These are phyloP conservation scores for Pterois miles DNA, from an alignment of 2,797 vertebrate species.

Conservation along the genomic window DNA sequence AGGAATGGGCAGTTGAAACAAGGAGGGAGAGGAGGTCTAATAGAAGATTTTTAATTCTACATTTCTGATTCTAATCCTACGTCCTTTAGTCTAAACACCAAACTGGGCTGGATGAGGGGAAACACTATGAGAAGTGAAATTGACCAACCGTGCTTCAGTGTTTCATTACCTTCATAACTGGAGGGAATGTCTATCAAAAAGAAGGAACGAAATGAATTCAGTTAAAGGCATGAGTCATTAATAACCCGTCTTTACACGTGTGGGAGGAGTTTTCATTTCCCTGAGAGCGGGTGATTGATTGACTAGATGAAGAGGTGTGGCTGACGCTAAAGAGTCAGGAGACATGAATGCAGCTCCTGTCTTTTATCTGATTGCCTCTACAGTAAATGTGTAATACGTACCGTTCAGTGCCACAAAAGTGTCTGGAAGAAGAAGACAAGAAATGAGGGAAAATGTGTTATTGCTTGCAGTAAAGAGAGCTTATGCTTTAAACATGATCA, in stretches of 20 bases:
- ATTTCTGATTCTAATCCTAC: conserved; percentile 30
- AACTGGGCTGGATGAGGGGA: conserved; percentile 22
- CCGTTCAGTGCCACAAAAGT: conserved; percentile 99
- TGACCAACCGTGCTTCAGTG: conserved; percentile 88
- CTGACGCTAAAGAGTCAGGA: conserved; percentile 75
- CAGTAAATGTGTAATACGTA: conserved; percentile 82
- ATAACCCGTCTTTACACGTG: conserved; percentile 66
- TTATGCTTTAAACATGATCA: conserved; percentile 56
- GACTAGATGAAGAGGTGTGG: conserved; percentile 71
- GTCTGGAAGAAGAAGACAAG: conserved; percentile 88
- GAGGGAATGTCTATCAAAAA: conserved; percentile 91
- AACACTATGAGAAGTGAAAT: conserved; percentile 18
- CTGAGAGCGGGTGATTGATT: conserved; percentile 79
- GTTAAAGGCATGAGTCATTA: conserved; percentile 72
- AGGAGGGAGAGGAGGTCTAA: conserved; percentile 19
- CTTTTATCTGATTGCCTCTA: conserved; percentile 63
- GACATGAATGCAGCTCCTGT: conserved; percentile 61
- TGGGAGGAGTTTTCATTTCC: conserved; percentile 81
- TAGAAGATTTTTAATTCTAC: conserved; percentile 19
- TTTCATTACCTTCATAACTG: conserved; percentile 90
- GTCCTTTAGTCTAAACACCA: conserved; percentile 39
- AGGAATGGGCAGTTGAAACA: not conserved
- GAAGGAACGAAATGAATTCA: conserved; percentile 80
- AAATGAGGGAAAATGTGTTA: conserved; percentile 62
- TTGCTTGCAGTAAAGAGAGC: conserved; percentile 47